These are phyloP conservation scores for Cyclargus thomasi DNA, from an alignment of 1,140 invertebrate genomes.

Conservation along the genomic window DNA sequence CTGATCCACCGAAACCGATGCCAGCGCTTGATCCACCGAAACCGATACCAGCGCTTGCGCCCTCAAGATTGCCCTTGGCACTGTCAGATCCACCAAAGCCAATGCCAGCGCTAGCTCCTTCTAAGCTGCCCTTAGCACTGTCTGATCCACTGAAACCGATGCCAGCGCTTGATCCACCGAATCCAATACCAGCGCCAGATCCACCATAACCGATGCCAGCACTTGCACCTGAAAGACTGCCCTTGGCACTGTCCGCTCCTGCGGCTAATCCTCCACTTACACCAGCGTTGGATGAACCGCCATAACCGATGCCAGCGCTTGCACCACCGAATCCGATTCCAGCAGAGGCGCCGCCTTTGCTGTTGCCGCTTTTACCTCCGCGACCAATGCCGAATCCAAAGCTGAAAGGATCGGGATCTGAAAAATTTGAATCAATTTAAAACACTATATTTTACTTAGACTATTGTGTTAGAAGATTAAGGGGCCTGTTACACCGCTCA, in stretches of 20 bases:
- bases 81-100: background rate
- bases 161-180: background rate
- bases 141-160: background rate
- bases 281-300: background rate
- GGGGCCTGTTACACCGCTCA: too few species aligned
- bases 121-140: background rate
- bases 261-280: background rate
- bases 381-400: background rate
- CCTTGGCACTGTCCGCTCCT: background rate
- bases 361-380: background rate
- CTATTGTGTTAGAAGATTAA: too few species aligned
- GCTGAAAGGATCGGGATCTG: background rate
- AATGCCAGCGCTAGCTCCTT: background rate
- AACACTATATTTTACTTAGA: background rate
- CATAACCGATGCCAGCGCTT: background rate
- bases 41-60: background rate
- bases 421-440: background rate
- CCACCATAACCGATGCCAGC: constrained; percentile 8
- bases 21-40: background rate
- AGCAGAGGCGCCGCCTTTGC: background rate
- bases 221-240: background rate
- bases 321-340: constrained; percentile 13
- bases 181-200: background rate
- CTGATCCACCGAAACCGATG: background rate
- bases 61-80: background rate